Conservation (phyloP, 2,888 invertebrate species). For the Eupithecia subumbrata region DNA sequence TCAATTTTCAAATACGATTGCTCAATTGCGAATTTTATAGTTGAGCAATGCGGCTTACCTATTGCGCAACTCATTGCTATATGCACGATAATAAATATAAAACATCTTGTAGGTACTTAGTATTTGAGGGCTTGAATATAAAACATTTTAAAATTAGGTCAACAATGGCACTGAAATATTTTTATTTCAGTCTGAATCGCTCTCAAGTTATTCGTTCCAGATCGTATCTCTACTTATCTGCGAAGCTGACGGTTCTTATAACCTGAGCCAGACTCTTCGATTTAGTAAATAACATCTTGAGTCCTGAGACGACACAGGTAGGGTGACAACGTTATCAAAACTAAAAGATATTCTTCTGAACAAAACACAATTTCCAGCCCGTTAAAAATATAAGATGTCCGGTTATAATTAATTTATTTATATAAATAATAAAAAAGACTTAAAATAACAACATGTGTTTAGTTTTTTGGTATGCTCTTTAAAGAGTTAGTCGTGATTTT, state of each 20-base stretch:
- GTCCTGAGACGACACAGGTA: constrained; percentile 30
- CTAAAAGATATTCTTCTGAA: background rate
- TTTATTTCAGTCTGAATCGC: background rate
- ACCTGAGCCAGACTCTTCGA: constrained; percentile 45
- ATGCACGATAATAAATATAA: too few relatives aligned
- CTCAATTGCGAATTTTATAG: too few relatives aligned
- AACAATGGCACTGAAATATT: background rate
- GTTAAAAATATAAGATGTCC: background rate
- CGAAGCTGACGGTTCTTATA: constrained; percentile 7
- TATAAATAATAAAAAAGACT: too few relatives aligned
- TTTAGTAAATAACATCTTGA: constrained; percentile 58
- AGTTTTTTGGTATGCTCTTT: background rate
- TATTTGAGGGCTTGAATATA: background rate
- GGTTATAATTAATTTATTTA: too few relatives aligned
- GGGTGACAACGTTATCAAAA: constrained; percentile 11
- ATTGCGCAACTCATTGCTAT: background rate
- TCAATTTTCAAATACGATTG: too few relatives aligned
- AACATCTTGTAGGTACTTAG: background rate
- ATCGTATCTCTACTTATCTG: constrained; percentile 1
- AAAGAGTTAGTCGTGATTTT: background rate
- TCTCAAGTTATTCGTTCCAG: background rate
- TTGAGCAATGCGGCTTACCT: background rate
- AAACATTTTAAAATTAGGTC: background rate
- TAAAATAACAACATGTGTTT: background rate
- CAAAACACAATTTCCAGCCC: background rate